phyloP scores from a whole-genome alignment of 2,888 invertebrate genomes.

The Cephus nigrinus region DNA sequence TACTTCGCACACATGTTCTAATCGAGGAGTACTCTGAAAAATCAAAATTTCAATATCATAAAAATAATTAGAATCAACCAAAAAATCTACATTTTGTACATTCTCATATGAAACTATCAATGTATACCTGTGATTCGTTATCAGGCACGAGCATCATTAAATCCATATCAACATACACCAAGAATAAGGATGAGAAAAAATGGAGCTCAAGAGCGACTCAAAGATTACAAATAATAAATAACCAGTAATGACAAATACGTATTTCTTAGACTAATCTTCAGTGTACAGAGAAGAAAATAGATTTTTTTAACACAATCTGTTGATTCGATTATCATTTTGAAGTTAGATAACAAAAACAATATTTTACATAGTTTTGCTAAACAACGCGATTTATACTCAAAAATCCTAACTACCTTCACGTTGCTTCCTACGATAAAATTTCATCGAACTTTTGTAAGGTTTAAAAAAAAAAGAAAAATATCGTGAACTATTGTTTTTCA shows the following conservation, averaged over 20 bases:
- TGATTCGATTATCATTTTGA: neutral
- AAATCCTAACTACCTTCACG: neutral
- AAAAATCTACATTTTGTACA: neutral
- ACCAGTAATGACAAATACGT: neutral
- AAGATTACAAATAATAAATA: neutral
- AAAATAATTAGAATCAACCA: neutral
- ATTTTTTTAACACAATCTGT: neutral
- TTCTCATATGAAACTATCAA: neutral
- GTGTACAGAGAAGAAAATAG: neutral
- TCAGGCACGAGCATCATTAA: slow-evolving; percentile 45
- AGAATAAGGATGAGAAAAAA: neutral
- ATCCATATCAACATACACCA: slow-evolving; percentile 31
- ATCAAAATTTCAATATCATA: neutral
- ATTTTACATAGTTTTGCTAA: neutral
- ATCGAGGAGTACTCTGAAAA: slow-evolving; percentile 26
- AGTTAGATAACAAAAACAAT: neutral
- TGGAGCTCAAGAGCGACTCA: too few species aligned
- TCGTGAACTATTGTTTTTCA: neutral
- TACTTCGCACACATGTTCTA: slow-evolving; percentile 43
- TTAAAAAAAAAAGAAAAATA: neutral
- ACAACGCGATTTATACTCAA: neutral
- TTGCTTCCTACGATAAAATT: neutral
- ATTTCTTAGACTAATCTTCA: neutral
- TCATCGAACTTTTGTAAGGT: neutral
- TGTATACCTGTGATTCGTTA: neutral